Base-by-base conservation (phyloP, 2,888 invertebrate species). In the Aleiodes leptofemur region DNA sequence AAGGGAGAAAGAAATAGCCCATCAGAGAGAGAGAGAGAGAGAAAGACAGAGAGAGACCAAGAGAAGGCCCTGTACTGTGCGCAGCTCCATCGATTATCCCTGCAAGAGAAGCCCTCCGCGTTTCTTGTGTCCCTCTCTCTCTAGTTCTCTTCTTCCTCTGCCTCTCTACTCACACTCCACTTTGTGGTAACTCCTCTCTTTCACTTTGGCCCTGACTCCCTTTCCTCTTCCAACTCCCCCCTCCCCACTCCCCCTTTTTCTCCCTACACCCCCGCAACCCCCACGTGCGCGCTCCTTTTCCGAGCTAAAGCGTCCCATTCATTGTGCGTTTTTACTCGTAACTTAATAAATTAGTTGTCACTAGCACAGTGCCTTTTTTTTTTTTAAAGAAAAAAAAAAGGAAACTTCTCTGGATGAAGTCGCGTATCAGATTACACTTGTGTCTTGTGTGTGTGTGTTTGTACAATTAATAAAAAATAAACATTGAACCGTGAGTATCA, bases 81-180 rank as follows among this genome's bases (percentile, higher is more conserved):
- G 70, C 73, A 76, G 82, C 82, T 83, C 82, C 79, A 85, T 85
- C 85, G 85, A 85, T 85, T 83, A 78, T 74, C 71, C 80, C 73
- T 77, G 78, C 76, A 64, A 64, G 81, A 81, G 82, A 80, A 73
- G 73, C 76, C 57, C 69, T 68, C 43, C 71, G 78, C 74, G 69
- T 74, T 23, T 72, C 72, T 73, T 76, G 78, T 76, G 78, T 70
- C 77, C 73, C 78, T 76, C 73, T 34, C 70, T 69, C 61, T 59
- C 59, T 51, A 69, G 51, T 72, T 69, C 61, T 59, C 59, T 51
- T 38, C 53, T 13, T 51, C 23, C 23, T 23, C 50, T 23, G 64
- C 16, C 57, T 13, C 66, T 23, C 23, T 23, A 23, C 61, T 71
- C 61, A 69, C 66, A 69, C 69, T 69, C 57, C 57, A 68, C 43